Conservation (phyloP, 1,140 invertebrate species). For the Heliconius hermathena region DNA sequence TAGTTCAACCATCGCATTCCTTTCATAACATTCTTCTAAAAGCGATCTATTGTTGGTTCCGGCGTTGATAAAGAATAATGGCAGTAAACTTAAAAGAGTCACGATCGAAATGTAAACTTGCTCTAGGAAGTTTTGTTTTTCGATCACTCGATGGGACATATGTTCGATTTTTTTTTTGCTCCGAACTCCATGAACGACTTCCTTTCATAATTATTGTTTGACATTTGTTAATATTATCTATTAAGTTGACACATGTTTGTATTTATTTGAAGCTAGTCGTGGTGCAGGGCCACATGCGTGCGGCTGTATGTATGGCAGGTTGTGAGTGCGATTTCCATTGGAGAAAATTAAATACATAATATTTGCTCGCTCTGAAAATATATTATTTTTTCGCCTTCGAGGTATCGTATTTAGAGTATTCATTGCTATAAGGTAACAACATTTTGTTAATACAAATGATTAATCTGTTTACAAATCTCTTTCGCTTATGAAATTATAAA, state of each 20-base stretch:
- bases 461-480: slow-evolving; percentile 37
- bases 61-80: slow-evolving; percentile 44
- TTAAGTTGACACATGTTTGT: neutral
- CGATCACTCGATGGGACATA: slow-evolving; percentile 20
- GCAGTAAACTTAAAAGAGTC: slow-evolving; percentile 29
- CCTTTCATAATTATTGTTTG: slow-evolving; percentile 2
- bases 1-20: slow-evolving; percentile 27
- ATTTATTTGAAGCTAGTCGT: neutral
- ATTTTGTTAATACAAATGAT: slow-evolving; percentile 7
- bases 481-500: slow-evolving; percentile 36
- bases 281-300: no score
- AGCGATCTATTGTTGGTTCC: slow-evolving; percentile 37
- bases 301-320: no score
- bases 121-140: slow-evolving; percentile 14
- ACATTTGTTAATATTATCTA: slow-evolving; percentile 9
- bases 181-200: neutral
- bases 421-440: neutral
- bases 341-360: no score
- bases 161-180: slow-evolving; percentile 26
- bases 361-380: no score
- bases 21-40: slow-evolving; percentile 39
- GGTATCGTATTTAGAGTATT: no score
- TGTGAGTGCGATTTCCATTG: no score
- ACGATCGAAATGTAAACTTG: slow-evolving; percentile 19
- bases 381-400: no score